phyloP scores from a whole-genome alignment of 2,113 vertebrate genomes.

The Porphyrio hochstetteri region DNA sequence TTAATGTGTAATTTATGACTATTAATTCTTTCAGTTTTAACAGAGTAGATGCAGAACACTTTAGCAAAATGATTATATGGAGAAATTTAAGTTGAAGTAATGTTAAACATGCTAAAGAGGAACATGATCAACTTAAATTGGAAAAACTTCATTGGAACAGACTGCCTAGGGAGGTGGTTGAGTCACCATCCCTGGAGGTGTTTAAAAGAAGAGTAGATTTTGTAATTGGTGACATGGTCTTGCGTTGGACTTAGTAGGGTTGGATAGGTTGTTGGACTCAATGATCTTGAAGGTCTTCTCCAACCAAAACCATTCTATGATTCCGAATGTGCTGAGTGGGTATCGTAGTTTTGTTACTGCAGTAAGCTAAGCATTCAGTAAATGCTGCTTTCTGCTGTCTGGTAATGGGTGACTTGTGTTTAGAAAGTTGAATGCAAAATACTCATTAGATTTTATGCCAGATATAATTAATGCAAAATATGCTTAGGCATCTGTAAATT shows the following conservation, averaged over 20 bases:
- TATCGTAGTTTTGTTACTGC: background rate
- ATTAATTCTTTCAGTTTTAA: background rate
- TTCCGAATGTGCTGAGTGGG: background rate
- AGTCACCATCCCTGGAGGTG: no score
- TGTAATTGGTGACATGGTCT: no score
- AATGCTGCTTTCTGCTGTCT: background rate
- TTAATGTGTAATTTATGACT: background rate
- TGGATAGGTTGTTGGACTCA: no score
- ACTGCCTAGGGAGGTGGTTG: no score
- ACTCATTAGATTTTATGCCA: background rate
- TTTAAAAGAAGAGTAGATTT: no score
- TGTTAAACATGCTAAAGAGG: background rate
- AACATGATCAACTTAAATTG: background rate
- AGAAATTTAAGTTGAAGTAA: background rate
- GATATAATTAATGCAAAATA: background rate
- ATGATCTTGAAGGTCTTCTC: no score
- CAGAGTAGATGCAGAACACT: background rate
- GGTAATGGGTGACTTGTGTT: background rate
- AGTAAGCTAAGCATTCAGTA: background rate
- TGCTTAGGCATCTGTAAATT: background rate
- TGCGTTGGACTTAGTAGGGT: no score
- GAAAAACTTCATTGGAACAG: no score
- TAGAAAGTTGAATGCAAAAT: background rate
- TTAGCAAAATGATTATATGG: background rate
- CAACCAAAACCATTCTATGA: no score